A percentile compares a stretch with the other conserved stretches of the same genome.
Evolutionary conservation across 2,113 vertebrate genomes (phyloP).

Genomic region (human): DNA sequence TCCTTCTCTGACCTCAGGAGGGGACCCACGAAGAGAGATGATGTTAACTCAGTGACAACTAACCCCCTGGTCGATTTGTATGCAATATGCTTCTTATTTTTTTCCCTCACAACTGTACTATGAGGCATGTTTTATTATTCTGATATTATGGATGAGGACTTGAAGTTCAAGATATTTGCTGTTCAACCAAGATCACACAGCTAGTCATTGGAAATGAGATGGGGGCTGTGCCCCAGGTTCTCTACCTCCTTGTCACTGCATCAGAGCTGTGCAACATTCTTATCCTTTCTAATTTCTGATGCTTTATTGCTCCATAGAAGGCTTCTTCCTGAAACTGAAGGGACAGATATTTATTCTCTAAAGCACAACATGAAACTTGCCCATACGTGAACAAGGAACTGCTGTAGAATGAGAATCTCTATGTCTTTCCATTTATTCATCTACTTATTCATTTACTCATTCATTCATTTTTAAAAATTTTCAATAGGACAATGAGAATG

Average conservation of each 20-base stretch:
- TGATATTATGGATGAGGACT: not conserved
- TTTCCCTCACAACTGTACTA: not conserved
- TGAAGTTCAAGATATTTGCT: not conserved
- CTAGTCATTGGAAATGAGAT: not conserved
- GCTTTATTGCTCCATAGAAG: not conserved
- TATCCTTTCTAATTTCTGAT: not conserved
- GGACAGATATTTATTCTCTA: not conserved
- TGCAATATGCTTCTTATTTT: not conserved
- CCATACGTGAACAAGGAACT: not conserved
- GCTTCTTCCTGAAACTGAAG: not conserved
- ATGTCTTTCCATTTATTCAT: not conserved
- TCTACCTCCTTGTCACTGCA: not conserved
- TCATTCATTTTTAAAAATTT: not conserved
- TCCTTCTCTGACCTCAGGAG: not conserved
- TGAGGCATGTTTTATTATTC: not conserved
- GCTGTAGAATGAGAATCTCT: not conserved
- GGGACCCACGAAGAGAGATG: fast-evolving
- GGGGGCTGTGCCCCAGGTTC: not conserved
- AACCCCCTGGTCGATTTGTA: not conserved
- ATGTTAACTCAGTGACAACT: not conserved
- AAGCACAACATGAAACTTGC: not conserved
- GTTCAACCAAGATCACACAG: not conserved
- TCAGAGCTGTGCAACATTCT: fast-evolving
- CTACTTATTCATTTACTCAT: not conserved
- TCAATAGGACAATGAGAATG: not conserved